phyloP scores from a whole-genome alignment of 1,140 invertebrate species.

The Elysia chlorotica region DNA sequence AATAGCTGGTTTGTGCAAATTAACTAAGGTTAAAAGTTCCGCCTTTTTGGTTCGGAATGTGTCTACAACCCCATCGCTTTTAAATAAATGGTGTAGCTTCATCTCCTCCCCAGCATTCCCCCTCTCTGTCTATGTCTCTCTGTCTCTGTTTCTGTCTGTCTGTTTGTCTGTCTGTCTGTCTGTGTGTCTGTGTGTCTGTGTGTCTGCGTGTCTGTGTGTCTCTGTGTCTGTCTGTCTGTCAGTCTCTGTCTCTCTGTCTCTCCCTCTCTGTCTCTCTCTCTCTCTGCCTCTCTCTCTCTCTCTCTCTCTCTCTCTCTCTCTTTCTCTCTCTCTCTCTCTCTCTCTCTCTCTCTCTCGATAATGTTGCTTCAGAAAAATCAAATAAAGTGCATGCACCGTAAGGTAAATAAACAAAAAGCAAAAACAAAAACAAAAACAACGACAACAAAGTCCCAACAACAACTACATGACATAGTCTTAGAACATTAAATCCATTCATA shows the following conservation, averaged over 20 bases:
- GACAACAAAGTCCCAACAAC: too few relatives aligned
- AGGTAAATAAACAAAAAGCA: too few relatives aligned
- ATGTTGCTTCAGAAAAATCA: too few relatives aligned
- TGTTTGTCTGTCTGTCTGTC: conserved; percentile 20
- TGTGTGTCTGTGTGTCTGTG: conserved; percentile 18
- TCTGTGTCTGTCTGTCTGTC: conserved; percentile 18
- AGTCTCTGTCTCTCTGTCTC: conserved; percentile 30
- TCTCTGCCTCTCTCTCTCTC: conserved; percentile 11
- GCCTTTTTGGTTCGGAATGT: neutral
- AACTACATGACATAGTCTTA: too few relatives aligned
- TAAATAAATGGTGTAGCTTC: neutral
- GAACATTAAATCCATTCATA: too few relatives aligned
- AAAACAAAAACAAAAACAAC: too few relatives aligned
- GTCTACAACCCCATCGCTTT: neutral
- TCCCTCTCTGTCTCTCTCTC: conserved; percentile 25
- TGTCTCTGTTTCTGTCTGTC: conserved; percentile 19
- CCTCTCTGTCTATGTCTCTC: neutral
- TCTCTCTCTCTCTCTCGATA: conserved; percentile 14
- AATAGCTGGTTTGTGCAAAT: too few relatives aligned
- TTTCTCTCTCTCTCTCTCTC: neutral
- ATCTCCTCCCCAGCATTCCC: neutral
- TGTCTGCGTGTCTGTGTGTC: conserved; percentile 12
- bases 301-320: conserved; percentile 21
- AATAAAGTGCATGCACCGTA: too few relatives aligned
- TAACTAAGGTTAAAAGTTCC: neutral